These are phyloP conservation scores for Microcebus jonahi DNA, from an alignment of 2,113 vertebrate genomes.

Conservation along the genomic window DNA sequence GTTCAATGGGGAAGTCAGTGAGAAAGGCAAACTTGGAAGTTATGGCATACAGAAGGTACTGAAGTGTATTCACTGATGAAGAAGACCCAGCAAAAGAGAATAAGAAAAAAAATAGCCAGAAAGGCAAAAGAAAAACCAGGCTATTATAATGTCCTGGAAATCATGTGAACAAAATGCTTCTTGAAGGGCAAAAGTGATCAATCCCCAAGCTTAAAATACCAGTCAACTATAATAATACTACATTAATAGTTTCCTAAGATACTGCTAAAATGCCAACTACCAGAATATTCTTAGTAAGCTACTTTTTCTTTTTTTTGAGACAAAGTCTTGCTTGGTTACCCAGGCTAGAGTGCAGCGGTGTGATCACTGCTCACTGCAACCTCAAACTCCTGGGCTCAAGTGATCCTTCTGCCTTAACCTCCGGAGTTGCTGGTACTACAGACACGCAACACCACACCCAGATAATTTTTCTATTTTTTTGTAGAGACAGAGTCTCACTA, in stretches of 20 bases:
- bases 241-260: constrained; percentile 46
- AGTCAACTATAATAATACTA: background rate
- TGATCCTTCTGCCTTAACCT: too few relatives aligned
- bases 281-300: constrained; percentile 65
- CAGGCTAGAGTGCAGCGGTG: too few relatives aligned
- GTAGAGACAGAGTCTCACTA: too few relatives aligned
- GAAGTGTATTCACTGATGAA: background rate
- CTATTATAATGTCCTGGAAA: background rate
- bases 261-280: constrained; percentile 60
- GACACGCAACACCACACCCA: too few relatives aligned
- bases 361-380: too few relatives aligned
- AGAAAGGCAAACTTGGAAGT: background rate
- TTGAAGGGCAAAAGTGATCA: background rate
- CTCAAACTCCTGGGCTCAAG: too few relatives aligned
- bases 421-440: too few relatives aligned
- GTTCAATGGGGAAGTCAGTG: background rate
- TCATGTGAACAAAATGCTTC: background rate
- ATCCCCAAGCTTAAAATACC: background rate
- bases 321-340: too few relatives aligned
- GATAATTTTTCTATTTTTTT: too few relatives aligned
- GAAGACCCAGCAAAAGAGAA: background rate
- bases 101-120: background rate
- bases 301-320: too few relatives aligned
- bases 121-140: background rate
- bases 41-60: background rate